Evolutionary conservation across 2,797 vertebrate genomes (phyloP), one percentile per base, ranked within the genome.

Genomic region (Paratrypauchen microcephalus): DNA sequence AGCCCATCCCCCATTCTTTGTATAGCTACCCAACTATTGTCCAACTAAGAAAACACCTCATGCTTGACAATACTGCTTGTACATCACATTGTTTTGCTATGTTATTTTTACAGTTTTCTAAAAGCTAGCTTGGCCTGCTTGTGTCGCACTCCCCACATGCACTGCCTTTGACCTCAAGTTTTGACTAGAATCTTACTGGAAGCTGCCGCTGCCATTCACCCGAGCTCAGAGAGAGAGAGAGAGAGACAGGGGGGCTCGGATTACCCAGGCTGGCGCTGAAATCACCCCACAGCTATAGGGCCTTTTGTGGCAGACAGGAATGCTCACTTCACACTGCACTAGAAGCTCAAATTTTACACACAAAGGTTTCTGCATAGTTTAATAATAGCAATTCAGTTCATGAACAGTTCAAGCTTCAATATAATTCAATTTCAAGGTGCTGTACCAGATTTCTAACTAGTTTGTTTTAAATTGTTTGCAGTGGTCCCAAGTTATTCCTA

Each of bases 121-220:
- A 69, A 76, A 23, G 24, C 23, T 66, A 66, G 55, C 73, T 67
- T 85, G 77, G 65, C 81, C 86, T 83, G 77, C 72, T 78, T 88
- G 72, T 48, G 50, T 52, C 41, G 16, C 16, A 19, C 54, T 26
- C 54, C 71, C 45, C 60, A 70, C 70, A 58, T 55, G 62, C 52
- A 55, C 36, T 26, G 47, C 30, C 23, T 65, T 66, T 4, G n/a
- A 54, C 81, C 69, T 76, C 65, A 15, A 70, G 78, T 69, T 78
- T 81, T 85, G 73, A 83, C 81, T 69, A 23, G 70, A 76, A 69
- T 78, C 79, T 83, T 70, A 82, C 81, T 80, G 77, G 77, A 83
- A 83, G 87, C 86, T 90, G 88, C 86, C 83, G 86, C 84, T 90
- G 90, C 87, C 85, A 85, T 91, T 88, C 84, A 86, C 8, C 36